phyloP scores from a whole-genome alignment of 2,113 vertebrate genomes.

The Ochotona curzoniae region DNA sequence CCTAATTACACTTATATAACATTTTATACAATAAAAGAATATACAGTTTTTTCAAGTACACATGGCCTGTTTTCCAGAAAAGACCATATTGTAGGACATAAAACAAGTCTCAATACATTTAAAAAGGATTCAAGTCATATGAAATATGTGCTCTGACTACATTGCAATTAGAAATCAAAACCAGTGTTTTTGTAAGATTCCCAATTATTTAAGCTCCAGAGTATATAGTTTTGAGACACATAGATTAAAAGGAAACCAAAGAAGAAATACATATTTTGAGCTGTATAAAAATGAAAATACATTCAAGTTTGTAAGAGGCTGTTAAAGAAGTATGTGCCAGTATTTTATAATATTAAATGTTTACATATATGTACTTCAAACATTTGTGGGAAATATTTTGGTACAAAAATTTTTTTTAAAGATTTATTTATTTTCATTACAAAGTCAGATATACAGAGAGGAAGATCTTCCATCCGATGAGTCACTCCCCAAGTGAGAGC shows the following conservation, averaged over 20 bases:
- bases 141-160: slow-evolving; percentile 8
- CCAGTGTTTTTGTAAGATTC: slow-evolving; percentile 1
- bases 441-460: too few relatives aligned
- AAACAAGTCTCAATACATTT: background rate
- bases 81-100: background rate
- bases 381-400: too few relatives aligned
- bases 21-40: background rate
- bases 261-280: background rate
- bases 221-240: slow-evolving; percentile 19
- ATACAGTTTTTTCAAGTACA: background rate
- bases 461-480: too few relatives aligned
- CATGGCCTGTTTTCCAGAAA: background rate
- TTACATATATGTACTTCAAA: too few relatives aligned
- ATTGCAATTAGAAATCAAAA: slow-evolving; percentile 14
- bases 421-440: too few relatives aligned
- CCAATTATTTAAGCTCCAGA: background rate
- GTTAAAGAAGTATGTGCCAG: background rate
- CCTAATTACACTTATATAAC: background rate
- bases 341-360: slow-evolving; percentile 14
- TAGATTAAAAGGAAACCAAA: background rate
- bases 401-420: too few relatives aligned
- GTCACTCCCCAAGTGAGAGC: too few relatives aligned
- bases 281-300: slow-evolving; percentile 37
- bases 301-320: background rate
- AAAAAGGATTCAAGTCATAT: background rate